These are phyloP conservation scores for Cephalopterus ornatus DNA, from an alignment of 2,113 vertebrate species.

Conservation along the genomic window DNA sequence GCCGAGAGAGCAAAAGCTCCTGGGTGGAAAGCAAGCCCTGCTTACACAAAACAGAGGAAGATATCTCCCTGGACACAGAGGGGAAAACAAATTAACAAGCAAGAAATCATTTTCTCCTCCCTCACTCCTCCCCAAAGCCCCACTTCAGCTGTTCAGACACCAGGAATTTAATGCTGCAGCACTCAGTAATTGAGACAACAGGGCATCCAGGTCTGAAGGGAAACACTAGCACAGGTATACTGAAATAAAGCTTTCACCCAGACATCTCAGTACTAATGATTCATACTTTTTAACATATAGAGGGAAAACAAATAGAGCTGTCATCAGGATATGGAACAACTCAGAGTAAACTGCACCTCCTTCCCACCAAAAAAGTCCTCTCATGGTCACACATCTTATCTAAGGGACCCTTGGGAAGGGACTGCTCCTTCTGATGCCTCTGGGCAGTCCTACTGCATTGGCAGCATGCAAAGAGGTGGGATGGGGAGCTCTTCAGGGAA, in stretches of 20 bases:
- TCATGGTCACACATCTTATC: not conserved
- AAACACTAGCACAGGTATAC: not conserved
- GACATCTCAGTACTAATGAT: not conserved
- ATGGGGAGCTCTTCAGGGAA: not conserved
- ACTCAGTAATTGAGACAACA: not conserved
- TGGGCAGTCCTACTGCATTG: not conserved
- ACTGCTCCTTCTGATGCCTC: not conserved
- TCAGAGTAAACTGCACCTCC: not conserved
- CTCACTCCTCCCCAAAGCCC: not conserved
- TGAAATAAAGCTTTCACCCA: not conserved
- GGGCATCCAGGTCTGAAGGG: not conserved
- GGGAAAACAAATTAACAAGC: constrained; percentile 55
- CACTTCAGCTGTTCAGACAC: not conserved
- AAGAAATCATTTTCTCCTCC: constrained; percentile 30
- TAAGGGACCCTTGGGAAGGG: rapidly evolving
- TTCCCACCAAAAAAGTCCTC: not conserved
- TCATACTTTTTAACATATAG: not conserved
- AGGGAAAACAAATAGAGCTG: not conserved
- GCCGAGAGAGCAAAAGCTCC: not conserved
- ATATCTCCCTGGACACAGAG: constrained; percentile 19
- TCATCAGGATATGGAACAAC: not conserved
- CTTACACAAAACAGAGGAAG: not conserved
- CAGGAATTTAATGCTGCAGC: constrained; percentile 21
- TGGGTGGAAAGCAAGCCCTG: not conserved
- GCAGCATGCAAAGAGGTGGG: not conserved